Conservation (phyloP, 23 tunicate genomes). For the Styela plicata region DNA sequence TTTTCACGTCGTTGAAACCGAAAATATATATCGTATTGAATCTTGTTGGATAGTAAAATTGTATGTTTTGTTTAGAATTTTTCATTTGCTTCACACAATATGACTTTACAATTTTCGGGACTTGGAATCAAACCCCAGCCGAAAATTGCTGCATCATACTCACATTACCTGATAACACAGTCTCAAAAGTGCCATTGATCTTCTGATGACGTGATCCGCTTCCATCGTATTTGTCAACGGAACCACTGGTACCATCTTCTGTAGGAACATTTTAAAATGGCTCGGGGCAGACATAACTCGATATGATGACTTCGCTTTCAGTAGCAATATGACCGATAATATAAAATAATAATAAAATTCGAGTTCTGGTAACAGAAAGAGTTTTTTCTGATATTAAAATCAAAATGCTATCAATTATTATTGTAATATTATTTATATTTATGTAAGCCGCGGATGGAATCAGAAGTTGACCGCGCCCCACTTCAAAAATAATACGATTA, state of each 20-base stretch:
- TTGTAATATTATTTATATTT: too few relatives aligned
- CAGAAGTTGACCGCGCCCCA: neutral
- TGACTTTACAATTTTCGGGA: too few relatives aligned
- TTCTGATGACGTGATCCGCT: slow-evolving; percentile 78
- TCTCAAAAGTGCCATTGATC: slow-evolving; percentile 62
- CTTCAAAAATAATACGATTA: too few relatives aligned
- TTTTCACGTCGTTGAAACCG: too few relatives aligned
- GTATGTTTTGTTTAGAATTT: too few relatives aligned
- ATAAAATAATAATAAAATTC: too few relatives aligned
- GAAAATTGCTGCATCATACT: too few relatives aligned
- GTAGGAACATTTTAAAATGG: slow-evolving; percentile 57
- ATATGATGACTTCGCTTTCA: neutral
- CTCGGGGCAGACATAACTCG: slow-evolving; percentile 47
- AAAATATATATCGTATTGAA: too few relatives aligned
- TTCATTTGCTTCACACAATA: too few relatives aligned
- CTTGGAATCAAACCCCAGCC: too few relatives aligned
- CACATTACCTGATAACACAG: slow-evolving; percentile 53
- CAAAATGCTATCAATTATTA: neutral
- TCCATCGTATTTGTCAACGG: slow-evolving; percentile 49
- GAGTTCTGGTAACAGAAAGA: neutral
- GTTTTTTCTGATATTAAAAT: neutral
- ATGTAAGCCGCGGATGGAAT: neutral
- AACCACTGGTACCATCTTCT: slow-evolving; percentile 64
- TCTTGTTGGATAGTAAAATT: too few relatives aligned
- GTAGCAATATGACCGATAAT: neutral